These are phyloP conservation scores for Bimastos eiseni DNA, from an alignment of 2,888 invertebrate genomes.

Conservation along the genomic window DNA sequence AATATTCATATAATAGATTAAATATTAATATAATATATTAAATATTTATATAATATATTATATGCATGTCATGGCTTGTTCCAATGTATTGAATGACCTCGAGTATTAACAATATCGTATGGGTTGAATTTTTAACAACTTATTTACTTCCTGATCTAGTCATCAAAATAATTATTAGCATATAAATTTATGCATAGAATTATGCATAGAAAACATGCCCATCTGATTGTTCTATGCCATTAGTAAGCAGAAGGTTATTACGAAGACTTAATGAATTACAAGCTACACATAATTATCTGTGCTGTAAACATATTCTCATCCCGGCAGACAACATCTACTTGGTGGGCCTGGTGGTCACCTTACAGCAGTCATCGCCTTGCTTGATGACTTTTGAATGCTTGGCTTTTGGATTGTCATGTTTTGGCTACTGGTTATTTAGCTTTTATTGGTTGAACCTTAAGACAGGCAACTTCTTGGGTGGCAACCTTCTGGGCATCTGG, in stretches of 20 bases:
- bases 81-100: too few species aligned
- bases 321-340: background rate
- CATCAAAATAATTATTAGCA: background rate
- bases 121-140: background rate
- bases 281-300: background rate
- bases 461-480: background rate
- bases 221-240: background rate
- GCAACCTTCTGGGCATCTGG: background rate
- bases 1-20: too few species aligned
- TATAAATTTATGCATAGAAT: background rate
- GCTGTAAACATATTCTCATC: background rate
- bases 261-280: background rate
- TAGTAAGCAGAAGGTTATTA: background rate
- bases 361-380: background rate
- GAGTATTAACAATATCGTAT: background rate
- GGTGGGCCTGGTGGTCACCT: background rate
- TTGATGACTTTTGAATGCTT: background rate
- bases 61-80: background rate
- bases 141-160: background rate
- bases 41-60: too few species aligned
- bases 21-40: too few species aligned
- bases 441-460: background rate
- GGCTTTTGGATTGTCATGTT: background rate
- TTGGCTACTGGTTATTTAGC: background rate
- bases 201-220: background rate